These are phyloP conservation scores for Vombatus ursinus DNA, from an alignment of 2,113 vertebrate genomes.

Conservation along the genomic window DNA sequence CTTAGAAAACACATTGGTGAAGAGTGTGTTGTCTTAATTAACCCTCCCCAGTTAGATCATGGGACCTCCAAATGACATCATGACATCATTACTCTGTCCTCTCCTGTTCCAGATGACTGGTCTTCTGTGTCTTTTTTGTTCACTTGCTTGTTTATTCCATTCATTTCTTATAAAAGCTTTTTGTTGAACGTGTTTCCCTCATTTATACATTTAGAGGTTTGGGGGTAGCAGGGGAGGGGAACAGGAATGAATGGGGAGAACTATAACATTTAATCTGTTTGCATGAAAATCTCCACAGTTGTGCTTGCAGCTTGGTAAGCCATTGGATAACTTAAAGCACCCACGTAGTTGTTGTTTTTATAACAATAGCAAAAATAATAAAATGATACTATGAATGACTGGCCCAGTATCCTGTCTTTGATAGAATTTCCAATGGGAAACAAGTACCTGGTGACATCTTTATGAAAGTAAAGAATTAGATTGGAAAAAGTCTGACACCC, in stretches of 20 bases:
- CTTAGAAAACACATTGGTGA: background rate
- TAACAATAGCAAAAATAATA: background rate
- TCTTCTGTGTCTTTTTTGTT: background rate
- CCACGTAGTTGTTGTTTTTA: background rate
- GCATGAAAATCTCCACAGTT: background rate
- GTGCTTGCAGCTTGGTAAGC: background rate
- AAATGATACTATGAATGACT: background rate
- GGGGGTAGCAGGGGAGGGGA: background rate
- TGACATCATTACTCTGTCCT: background rate
- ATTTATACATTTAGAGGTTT: background rate
- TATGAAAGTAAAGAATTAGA: background rate
- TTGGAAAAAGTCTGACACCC: background rate
- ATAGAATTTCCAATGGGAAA: background rate
- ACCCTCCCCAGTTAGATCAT: background rate
- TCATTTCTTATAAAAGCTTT: background rate
- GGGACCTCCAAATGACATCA: background rate
- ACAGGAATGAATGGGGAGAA: background rate
- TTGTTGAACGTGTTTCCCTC: background rate
- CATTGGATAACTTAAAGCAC: background rate
- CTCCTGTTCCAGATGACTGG: background rate
- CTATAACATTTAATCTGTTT: constrained; percentile 15
- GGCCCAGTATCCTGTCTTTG: constrained; percentile 10
- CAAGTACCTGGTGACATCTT: background rate
- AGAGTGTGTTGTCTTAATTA: background rate
- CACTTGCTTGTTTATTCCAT: background rate